Evolutionary conservation across 2,113 vertebrate species (phyloP), one percentile per base, ranked within the genome.

Genomic region (Arothron firmamentum): DNA sequence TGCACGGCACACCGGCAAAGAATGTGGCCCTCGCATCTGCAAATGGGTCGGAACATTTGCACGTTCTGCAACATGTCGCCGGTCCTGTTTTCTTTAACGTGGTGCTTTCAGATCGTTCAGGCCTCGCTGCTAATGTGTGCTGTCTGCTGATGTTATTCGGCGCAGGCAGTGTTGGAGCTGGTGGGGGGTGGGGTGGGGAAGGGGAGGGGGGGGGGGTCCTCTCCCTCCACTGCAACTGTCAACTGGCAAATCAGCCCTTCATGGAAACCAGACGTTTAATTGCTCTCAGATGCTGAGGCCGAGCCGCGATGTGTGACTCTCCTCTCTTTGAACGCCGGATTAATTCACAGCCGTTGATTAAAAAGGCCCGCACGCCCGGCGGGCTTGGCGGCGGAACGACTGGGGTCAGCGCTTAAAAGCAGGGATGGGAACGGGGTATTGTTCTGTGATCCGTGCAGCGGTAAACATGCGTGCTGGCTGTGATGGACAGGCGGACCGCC

Each of bases 251-350:
- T 87, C 82, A 80, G 73, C 75, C 74, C 82, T 72, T 89, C 76
- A 87, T 78, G 79, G 74, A 89, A 89, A 87, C 79, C 85, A 85
- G 86, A 87, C 83, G 47, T 81, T 85, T 84, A 91, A 91, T 90
- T 90, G 84, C 75, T 90, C 58, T 86, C 89, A 90, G 88, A 90
- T 90, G 88, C 72, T 12, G 50, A 67, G 76, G 78, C 73, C 70
- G 69, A 82, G 71, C 76, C 14, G 64, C 67, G 61, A 79, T 72
- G 83, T 80, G 80, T 78, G 85, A 85, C 77, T 87, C 84, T 63
- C 71, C 75, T 85, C 59, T 42, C 15, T 60, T 85, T 66, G 68
- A 58, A 77, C 73, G 63, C 73, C 56, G 82, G 67, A 88, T 87
- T 82, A 78, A 85, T 83, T 77, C 66, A 47, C 25, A 46, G 57